These are phyloP conservation scores for Gadopsis bispinosus DNA, from an alignment of 2,797 vertebrate genomes.

Conservation along the genomic window DNA sequence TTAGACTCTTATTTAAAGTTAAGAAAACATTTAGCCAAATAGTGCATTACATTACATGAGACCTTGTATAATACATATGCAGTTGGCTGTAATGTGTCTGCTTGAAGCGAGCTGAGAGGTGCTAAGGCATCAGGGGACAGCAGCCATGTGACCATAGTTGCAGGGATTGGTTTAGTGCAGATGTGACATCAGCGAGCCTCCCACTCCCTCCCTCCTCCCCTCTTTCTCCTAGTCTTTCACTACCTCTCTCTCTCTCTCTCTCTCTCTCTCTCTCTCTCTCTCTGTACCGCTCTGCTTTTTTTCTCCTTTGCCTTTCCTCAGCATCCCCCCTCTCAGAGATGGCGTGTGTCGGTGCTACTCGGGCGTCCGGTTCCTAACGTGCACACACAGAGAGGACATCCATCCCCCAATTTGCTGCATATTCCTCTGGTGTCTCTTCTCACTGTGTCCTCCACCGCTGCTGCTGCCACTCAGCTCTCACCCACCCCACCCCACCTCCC, in stretches of 20 bases:
- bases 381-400: slow-evolving; percentile 32
- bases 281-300: slow-evolving; percentile 49
- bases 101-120: slow-evolving; percentile 61
- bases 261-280: slow-evolving; percentile 53
- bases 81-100: slow-evolving; percentile 50
- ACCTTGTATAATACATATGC: slow-evolving; percentile 49
- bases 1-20: not conserved
- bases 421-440: slow-evolving; percentile 52
- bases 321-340: slow-evolving; percentile 82
- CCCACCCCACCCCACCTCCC: slow-evolving; percentile 48
- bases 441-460: slow-evolving; percentile 47
- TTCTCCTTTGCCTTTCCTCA: slow-evolving; percentile 74
- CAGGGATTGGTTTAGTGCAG: slow-evolving; percentile 83
- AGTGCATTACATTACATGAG: slow-evolving; percentile 1
- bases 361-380: slow-evolving; percentile 76
- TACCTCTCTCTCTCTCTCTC: slow-evolving; percentile 47
- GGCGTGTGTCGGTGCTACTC: slow-evolving; percentile 77
- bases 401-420: slow-evolving; percentile 48
- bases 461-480: slow-evolving; percentile 38
- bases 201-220: slow-evolving; percentile 65
- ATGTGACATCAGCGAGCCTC: slow-evolving; percentile 83
- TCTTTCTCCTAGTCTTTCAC: slow-evolving; percentile 40
- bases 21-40: not conserved
- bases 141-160: slow-evolving; percentile 78
- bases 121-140: slow-evolving; percentile 75